Evolutionary conservation across 2,113 vertebrate species (phyloP).

Genomic region (Cinclus mexicanus): DNA sequence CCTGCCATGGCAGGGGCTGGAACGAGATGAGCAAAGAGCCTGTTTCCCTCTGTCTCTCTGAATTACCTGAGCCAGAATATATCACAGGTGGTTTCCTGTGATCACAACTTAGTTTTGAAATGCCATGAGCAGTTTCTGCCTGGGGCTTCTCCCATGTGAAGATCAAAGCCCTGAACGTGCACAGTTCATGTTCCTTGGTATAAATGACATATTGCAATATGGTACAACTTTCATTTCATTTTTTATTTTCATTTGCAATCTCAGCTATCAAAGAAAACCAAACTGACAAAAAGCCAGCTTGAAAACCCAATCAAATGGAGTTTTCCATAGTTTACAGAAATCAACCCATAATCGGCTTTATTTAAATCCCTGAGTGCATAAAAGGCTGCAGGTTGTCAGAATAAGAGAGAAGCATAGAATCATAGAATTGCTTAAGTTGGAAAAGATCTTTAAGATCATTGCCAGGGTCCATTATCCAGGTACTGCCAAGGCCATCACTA

Average conservation of each 20-base stretch:
- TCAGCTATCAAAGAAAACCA: constrained; percentile 38
- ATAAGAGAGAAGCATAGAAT: not conserved
- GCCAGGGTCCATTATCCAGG: not conserved
- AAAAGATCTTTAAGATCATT: not conserved
- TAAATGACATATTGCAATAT: not conserved
- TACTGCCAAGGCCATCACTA: not conserved
- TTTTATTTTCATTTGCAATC: not conserved
- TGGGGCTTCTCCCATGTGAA: not conserved
- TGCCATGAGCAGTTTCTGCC: not conserved
- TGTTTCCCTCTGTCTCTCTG: not conserved
- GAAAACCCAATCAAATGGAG: constrained; percentile 4
- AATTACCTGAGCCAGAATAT: not conserved
- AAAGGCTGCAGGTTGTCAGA: constrained; percentile 19
- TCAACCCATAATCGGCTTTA: not conserved
- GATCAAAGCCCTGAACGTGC: not conserved
- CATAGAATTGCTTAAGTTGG: not conserved
- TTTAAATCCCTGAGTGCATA: not conserved
- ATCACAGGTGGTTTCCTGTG: not conserved
- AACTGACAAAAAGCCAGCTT: constrained; percentile 37
- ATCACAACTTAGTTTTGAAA: not conserved
- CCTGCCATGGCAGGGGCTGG: not conserved
- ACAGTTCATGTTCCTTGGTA: not conserved
- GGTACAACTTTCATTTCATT: not conserved
- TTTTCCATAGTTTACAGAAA: constrained; percentile 18
- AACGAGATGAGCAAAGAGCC: not conserved